Percentiles rank a stretch among this genome's conserved stretches.
Evolutionary conservation across 1,140 invertebrate genomes (phyloP).

Genomic region (Solenopsis fugax): DNA sequence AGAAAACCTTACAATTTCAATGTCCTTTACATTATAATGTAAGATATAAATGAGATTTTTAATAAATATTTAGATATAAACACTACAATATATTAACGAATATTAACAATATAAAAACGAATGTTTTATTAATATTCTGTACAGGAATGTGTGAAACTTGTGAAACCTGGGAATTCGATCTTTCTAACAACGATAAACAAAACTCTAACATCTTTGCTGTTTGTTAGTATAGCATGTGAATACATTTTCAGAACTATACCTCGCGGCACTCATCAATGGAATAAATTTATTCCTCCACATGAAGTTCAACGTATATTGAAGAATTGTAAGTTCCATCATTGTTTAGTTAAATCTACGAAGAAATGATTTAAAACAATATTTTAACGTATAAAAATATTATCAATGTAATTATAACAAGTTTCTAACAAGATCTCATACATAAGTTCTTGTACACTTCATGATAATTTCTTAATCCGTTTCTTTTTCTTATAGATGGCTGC

Average conservation of each 20-base stretch:
- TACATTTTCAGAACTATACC: slow-evolving; percentile 92
- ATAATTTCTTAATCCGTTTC: no score
- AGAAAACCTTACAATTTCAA: no score
- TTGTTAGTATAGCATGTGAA: slow-evolving; percentile 92
- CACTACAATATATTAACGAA: not conserved
- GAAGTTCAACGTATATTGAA: slow-evolving; percentile 91
- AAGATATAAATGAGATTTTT: no score
- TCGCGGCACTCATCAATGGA: slow-evolving; percentile 95
- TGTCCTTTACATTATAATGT: no score
- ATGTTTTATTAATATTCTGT: slow-evolving; percentile 10
- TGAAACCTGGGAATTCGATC: slow-evolving; percentile 95
- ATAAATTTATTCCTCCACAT: slow-evolving; percentile 94
- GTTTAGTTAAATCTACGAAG: not conserved
- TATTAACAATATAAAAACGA: slow-evolving; percentile 18
- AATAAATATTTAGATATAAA: not conserved
- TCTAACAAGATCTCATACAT: no score
- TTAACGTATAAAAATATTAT: not conserved
- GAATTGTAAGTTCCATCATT: slow-evolving; percentile 87
- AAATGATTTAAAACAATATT: not conserved
- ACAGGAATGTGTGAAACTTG: slow-evolving; percentile 88
- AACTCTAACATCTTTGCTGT: slow-evolving; percentile 91
- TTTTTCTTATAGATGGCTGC: no score
- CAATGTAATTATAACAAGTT: not conserved
- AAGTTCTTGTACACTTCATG: no score
- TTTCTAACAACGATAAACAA: slow-evolving; percentile 97